Conservation (phyloP, 2,797 vertebrate genomes). For the Limosa lapponica region DNA sequence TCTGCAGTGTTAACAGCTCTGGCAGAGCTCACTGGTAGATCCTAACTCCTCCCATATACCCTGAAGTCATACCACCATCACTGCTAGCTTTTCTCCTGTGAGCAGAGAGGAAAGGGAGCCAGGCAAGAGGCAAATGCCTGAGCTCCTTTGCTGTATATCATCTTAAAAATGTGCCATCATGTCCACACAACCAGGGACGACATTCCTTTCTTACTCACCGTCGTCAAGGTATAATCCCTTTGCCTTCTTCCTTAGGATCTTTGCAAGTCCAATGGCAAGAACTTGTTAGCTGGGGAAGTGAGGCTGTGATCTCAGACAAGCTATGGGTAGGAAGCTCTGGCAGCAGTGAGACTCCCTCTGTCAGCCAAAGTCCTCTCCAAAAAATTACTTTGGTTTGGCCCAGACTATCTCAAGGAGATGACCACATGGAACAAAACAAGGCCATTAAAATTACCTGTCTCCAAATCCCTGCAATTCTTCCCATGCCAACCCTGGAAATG, state of each 20-base stretch:
- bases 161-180: neutral
- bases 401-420: neutral
- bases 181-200: neutral
- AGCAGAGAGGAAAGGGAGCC: neutral
- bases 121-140: neutral
- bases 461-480: neutral
- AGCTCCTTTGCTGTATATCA: neutral
- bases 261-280: rapidly evolving
- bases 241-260: neutral
- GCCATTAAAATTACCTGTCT: neutral
- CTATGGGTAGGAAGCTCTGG: neutral
- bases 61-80: neutral
- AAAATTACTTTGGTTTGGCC: neutral
- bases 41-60: neutral
- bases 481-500: neutral
- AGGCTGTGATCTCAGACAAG: neutral
- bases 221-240: neutral
- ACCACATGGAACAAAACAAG: neutral
- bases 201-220: neutral
- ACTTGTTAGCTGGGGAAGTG: neutral
- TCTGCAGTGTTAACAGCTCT: neutral
- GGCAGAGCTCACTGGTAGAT: neutral
- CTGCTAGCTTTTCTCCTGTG: neutral
- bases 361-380: neutral
- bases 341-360: neutral